Conservation (phyloP, 2,113 vertebrate genomes). For the Apeltes quadracus region DNA sequence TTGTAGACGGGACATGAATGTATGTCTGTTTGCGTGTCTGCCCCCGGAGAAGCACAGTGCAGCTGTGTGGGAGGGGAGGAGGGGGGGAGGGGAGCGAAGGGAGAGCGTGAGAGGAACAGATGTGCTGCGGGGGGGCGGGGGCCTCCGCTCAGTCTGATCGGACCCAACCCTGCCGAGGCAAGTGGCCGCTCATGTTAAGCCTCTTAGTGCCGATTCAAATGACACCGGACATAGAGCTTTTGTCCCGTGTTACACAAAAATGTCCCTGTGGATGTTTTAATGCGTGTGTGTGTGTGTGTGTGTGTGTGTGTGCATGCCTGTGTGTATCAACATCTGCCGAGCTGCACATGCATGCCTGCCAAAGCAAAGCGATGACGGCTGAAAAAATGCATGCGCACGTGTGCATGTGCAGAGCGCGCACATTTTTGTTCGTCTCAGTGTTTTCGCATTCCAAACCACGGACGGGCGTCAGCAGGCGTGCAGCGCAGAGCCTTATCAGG, state of each 20-base stretch:
- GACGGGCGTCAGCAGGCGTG: not conserved
- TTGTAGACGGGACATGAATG: not conserved
- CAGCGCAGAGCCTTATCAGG: not conserved
- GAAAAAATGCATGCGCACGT: not conserved
- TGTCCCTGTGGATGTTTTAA: conserved; percentile 4
- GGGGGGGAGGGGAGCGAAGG: not conserved
- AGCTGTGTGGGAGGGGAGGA: conserved; percentile 26
- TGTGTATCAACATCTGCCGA: conserved; percentile 21
- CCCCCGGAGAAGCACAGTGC: conserved; percentile 18
- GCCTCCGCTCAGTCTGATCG: conserved; percentile 24
- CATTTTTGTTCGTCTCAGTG: not conserved
- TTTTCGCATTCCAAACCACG: not conserved
- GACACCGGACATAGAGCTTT: conserved; percentile 47
- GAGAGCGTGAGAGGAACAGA: conserved; percentile 41
- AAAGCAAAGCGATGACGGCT: not conserved
- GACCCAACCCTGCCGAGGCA: conserved; percentile 42
- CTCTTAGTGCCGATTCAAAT: conserved; percentile 74
- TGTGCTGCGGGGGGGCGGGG: conserved; percentile 37
- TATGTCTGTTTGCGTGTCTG: not conserved
- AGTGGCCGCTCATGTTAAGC: conserved; percentile 74
- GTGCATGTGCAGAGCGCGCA: not conserved
- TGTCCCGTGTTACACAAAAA: conserved; percentile 28
- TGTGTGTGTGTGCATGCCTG: not conserved
- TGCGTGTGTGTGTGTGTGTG: not conserved
- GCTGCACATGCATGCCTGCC: not conserved